Evolutionary conservation across 2,888 invertebrate species (phyloP).

Genomic region (Diaphora mendica): DNA sequence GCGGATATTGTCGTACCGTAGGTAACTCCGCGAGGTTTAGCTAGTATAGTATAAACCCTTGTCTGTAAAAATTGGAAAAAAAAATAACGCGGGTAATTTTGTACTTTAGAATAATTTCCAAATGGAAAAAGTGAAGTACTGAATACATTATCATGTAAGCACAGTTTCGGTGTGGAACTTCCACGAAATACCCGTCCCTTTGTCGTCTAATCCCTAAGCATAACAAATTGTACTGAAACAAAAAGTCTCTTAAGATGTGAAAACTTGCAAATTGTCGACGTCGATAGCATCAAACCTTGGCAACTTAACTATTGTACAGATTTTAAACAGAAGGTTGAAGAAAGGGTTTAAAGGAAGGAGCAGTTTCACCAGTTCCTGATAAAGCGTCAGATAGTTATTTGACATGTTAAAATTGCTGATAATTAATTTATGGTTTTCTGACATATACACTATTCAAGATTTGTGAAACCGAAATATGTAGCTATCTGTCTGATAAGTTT

Average conservation of each 20-base stretch:
- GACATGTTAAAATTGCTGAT: no score
- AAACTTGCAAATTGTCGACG: slow-evolving; percentile 53
- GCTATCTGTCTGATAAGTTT: no score
- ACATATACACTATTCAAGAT: no score
- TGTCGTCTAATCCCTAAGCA: slow-evolving; percentile 30
- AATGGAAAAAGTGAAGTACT: slow-evolving; percentile 38
- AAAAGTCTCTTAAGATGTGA: slow-evolving; percentile 50
- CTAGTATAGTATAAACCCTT: no score
- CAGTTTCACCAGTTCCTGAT: no score
- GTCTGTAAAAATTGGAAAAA: slow-evolving; percentile 6
- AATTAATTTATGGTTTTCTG: no score
- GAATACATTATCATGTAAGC: slow-evolving; percentile 41
- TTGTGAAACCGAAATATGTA: no score
- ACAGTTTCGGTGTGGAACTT: slow-evolving; percentile 24
- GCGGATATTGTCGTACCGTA: no score
- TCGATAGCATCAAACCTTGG: slow-evolving; percentile 27
- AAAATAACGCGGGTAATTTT: slow-evolving; percentile 13
- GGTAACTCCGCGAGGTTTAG: no score
- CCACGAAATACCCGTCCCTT: slow-evolving; percentile 21
- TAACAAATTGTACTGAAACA: slow-evolving; percentile 38
- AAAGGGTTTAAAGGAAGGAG: no score
- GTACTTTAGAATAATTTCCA: slow-evolving; percentile 17
- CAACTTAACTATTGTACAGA: slow-evolving; percentile 6
- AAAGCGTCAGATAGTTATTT: no score
- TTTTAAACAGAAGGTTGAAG: slow-evolving; percentile 3